phyloP scores from a whole-genome alignment of 2,113 vertebrate species.

The Zosterops borbonicus region DNA sequence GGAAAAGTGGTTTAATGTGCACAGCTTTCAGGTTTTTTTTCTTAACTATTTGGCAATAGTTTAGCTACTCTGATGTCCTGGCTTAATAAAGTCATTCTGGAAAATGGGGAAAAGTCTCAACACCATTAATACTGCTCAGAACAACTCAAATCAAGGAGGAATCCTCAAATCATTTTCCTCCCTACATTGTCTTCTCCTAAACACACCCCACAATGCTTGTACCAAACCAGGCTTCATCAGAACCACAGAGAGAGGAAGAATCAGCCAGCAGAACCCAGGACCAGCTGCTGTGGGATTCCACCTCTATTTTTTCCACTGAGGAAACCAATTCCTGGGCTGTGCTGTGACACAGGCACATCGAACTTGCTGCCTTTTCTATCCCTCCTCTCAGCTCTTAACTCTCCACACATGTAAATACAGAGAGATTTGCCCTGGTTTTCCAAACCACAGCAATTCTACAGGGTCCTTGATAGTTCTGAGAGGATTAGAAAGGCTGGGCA shows the following conservation, averaged over 20 bases:
- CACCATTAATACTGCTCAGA: not conserved
- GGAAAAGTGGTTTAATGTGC: not conserved
- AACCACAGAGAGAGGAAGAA: not conserved
- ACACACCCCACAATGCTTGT: not conserved
- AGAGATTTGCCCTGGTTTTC: not conserved
- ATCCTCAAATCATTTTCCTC: not conserved
- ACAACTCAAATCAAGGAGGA: not conserved
- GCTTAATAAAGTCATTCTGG: not conserved
- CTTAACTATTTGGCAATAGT: not conserved
- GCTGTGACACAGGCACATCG: not conserved
- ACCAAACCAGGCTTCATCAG: not conserved
- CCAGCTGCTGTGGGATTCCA: not conserved
- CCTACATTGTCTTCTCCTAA: not conserved
- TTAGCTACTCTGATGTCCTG: not conserved
- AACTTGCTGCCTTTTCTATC: not conserved
- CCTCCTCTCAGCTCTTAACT: not conserved
- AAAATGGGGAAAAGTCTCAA: not conserved
- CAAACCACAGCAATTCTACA: not conserved
- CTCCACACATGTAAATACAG: not conserved
- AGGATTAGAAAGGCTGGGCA: not conserved
- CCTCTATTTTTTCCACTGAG: not conserved
- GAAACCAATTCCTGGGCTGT: not conserved
- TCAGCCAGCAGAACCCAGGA: not conserved
- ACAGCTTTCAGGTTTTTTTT: not conserved
- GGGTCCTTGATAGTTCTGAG: not conserved